Evolutionary conservation across 2,888 invertebrate species (phyloP).

Genomic region (Cylindroiulus punctatus): DNA sequence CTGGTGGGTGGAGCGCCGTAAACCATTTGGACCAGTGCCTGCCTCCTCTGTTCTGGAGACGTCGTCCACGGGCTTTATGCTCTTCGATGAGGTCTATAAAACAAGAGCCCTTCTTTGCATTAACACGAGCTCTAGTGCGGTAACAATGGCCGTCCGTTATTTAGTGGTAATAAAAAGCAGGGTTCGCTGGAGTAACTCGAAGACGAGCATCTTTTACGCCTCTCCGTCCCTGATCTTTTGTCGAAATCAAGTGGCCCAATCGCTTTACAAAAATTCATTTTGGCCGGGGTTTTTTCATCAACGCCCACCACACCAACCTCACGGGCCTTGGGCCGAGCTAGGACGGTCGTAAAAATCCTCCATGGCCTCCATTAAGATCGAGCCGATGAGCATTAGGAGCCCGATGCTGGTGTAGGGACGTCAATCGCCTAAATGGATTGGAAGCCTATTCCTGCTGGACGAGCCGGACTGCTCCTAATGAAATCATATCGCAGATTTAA

Average conservation of each 20-base stretch:
- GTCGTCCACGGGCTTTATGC: neutral
- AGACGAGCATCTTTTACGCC: conserved; percentile 22
- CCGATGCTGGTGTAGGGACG: neutral
- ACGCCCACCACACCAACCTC: conserved; percentile 15
- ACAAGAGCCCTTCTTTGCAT: conserved; percentile 38
- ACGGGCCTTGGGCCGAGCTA: neutral
- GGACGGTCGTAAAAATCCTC: neutral
- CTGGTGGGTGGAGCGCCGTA: conserved; percentile 5
- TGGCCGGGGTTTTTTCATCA: neutral
- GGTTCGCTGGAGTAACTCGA: neutral
- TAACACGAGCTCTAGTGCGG: conserved; percentile 33
- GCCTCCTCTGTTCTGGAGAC: neutral
- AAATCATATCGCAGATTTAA: conserved; percentile 33
- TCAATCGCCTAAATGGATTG: neutral
- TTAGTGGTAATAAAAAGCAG: conserved; percentile 42
- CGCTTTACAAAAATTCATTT: conserved; percentile 38
- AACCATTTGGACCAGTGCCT: conserved; percentile 36
- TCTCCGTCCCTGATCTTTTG: neutral
- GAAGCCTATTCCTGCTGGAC: conserved; percentile 30
- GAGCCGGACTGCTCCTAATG: neutral
- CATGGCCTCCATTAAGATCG: conserved; percentile 1
- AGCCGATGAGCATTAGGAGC: conserved; percentile 27
- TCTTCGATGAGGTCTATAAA: conserved; percentile 34
- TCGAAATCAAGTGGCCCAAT: neutral
- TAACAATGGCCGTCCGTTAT: conserved; percentile 38